Evolutionary conservation across 2,888 invertebrate species (phyloP).

Genomic region (Eupelmus urozonus): DNA sequence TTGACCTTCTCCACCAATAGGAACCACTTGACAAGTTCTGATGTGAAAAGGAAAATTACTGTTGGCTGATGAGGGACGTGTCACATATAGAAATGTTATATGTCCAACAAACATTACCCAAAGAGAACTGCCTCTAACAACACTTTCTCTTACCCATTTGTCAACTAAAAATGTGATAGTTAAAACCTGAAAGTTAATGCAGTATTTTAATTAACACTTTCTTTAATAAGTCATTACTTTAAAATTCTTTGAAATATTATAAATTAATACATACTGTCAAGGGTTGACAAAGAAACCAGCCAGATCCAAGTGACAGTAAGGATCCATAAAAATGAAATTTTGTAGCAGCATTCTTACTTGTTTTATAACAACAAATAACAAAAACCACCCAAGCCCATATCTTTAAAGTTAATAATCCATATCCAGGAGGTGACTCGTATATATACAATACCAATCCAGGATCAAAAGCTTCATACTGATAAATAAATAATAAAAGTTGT

Average conservation of each 20-base stretch:
- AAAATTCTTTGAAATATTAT: neutral
- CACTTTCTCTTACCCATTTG: slow-evolving; percentile 88
- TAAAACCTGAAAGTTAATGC: slow-evolving; percentile 82
- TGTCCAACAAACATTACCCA: slow-evolving; percentile 72
- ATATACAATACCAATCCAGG: slow-evolving; percentile 93
- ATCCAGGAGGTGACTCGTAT: slow-evolving; percentile 94
- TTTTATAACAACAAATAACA: slow-evolving; percentile 76
- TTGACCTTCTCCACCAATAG: slow-evolving; percentile 68
- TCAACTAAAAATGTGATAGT: slow-evolving; percentile 83
- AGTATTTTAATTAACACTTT: too few relatives aligned
- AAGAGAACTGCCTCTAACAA: slow-evolving; percentile 78
- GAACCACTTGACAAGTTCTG: slow-evolving; percentile 72
- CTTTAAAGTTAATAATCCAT: slow-evolving; percentile 87
- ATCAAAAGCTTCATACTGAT: slow-evolving; percentile 91
- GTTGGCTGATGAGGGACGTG: slow-evolving; percentile 70
- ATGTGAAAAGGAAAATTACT: slow-evolving; percentile 73
- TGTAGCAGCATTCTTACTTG: slow-evolving; percentile 65
- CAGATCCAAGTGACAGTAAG: slow-evolving; percentile 70
- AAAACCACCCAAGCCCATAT: slow-evolving; percentile 91
- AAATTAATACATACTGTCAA: slow-evolving; percentile 65
- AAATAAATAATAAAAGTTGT: slow-evolving; percentile 87
- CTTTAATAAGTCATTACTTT: slow-evolving; percentile 5
- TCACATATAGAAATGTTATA: slow-evolving; percentile 70
- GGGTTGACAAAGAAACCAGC: slow-evolving; percentile 73
- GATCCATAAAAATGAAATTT: slow-evolving; percentile 71